A percentile compares a stretch with the other conserved stretches of the same genome.
phyloP scores from a whole-genome alignment of 2,797 vertebrate species.

The Pantherophis vulpinus region DNA sequence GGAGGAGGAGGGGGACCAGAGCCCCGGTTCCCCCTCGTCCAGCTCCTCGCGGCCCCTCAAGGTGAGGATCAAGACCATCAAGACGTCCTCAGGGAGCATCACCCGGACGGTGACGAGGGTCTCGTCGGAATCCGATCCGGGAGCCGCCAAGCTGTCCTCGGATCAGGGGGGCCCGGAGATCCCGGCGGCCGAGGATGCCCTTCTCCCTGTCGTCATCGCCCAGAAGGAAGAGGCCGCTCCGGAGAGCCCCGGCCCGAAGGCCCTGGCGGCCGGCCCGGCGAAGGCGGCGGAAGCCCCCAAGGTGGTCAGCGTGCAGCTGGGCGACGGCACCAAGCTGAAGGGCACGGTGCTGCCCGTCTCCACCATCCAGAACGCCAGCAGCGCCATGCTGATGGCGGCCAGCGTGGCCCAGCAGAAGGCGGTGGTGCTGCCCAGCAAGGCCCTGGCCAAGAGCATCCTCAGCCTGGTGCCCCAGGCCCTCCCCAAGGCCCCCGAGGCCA shows the following conservation, averaged over 20 bases:
- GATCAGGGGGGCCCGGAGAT: conserved; percentile 45
- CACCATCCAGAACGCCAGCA: conserved; percentile 87
- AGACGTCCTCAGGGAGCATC: conserved; percentile 83
- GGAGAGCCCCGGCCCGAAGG: not conserved
- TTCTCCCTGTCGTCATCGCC: conserved; percentile 1
- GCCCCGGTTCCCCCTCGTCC: conserved; percentile 77
- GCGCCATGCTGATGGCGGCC: conserved; percentile 88
- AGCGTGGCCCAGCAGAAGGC: conserved; percentile 83
- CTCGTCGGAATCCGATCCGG: conserved; percentile 66
- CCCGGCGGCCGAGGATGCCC: not conserved
- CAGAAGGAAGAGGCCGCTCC: not conserved
- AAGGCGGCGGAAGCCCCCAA: conserved; percentile 49
- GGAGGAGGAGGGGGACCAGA: conserved; percentile 78
- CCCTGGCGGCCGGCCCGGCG: conserved; percentile 8
- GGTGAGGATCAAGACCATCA: conserved; percentile 94
- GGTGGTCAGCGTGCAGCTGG: conserved; percentile 71
- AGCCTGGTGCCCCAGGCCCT: conserved; percentile 75
- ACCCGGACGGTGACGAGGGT: conserved; percentile 81
- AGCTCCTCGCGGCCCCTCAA: conserved; percentile 86
- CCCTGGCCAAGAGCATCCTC: conserved; percentile 81
- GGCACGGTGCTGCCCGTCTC: conserved; percentile 78
- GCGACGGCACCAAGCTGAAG: conserved; percentile 72
- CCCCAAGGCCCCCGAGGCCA: conserved; percentile 62
- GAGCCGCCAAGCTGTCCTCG: conserved; percentile 1
- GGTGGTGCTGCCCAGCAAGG: conserved; percentile 73